Percentiles rank a stretch among this genome's conserved stretches.
These are phyloP conservation scores for Euphydryas editha DNA, from an alignment of 2,888 invertebrate genomes.

Conservation along the genomic window DNA sequence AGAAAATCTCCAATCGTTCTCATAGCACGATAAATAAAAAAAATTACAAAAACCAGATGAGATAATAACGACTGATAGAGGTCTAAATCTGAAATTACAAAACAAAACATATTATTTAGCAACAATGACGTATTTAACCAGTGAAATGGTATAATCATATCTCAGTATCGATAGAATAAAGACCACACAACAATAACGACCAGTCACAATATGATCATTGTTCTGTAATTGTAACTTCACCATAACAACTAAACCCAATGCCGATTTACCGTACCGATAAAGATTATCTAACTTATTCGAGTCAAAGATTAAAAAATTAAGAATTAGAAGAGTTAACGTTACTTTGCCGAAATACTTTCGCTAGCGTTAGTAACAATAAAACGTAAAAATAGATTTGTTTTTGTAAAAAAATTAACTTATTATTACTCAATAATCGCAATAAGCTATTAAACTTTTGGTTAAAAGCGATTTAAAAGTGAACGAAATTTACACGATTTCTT, in stretches of 20 bases:
- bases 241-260: constrained; percentile 18
- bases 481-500: background rate
- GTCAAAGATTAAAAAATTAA: constrained; percentile 1
- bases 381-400: too few relatives aligned
- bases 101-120: constrained; percentile 51
- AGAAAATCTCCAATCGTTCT: constrained; percentile 21
- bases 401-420: background rate
- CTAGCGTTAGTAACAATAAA: background rate
- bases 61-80: constrained; percentile 24
- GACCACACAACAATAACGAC: constrained; percentile 52
- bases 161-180: constrained; percentile 53
- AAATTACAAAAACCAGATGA: constrained; percentile 20
- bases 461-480: background rate
- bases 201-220: constrained; percentile 54
- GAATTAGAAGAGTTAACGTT: background rate
- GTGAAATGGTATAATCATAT: constrained; percentile 38
- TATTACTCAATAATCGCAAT: too few relatives aligned
- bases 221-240: constrained; percentile 49
- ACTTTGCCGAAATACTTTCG: background rate
- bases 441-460: too few relatives aligned
- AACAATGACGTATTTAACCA: constrained; percentile 38
- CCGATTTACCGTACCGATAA: constrained; percentile 18
- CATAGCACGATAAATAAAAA: constrained; percentile 16
- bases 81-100: constrained; percentile 27
- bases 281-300: background rate